Percentiles rank a stretch among this genome's conserved stretches.
Conservation (phyloP, 2,797 vertebrate genomes). For the Rallus crepitans region DNA sequence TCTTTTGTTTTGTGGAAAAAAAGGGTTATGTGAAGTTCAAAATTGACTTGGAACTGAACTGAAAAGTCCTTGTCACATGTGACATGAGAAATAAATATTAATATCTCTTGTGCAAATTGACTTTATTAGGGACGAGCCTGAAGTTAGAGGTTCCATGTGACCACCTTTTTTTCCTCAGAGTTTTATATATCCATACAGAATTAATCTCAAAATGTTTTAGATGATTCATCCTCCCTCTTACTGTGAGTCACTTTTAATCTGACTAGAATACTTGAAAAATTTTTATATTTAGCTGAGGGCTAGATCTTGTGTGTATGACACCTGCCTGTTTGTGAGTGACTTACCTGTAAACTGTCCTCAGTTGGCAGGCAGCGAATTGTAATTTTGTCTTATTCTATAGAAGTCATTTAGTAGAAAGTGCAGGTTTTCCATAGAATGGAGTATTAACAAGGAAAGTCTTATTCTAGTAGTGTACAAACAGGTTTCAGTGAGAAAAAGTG, state of each 20-base stretch:
- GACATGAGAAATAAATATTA: background rate
- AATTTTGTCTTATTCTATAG: background rate
- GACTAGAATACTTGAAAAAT: background rate
- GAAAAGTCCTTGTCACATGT: background rate
- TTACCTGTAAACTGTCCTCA: background rate
- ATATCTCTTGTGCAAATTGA: background rate
- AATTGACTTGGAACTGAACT: background rate
- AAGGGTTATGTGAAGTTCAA: background rate
- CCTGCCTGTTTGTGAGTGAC: background rate
- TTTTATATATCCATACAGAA: background rate
- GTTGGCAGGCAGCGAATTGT: background rate
- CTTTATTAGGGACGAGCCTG: background rate
- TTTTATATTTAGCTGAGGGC: background rate
- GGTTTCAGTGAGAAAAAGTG: background rate
- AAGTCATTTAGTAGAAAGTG: background rate
- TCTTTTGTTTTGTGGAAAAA: background rate
- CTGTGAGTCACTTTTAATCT: slow-evolving; percentile 52
- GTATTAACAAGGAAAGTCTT: background rate
- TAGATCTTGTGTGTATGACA: background rate
- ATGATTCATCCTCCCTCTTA: slow-evolving; percentile 42
- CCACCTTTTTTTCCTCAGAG: background rate
- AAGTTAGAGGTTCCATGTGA: background rate
- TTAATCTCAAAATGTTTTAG: background rate
- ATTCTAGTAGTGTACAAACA: background rate
- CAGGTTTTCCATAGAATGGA: background rate